A percentile compares a stretch with the other conserved stretches of the same genome.
Conservation (phyloP, 2,888 invertebrate species). For the Capitulum mitella region DNA sequence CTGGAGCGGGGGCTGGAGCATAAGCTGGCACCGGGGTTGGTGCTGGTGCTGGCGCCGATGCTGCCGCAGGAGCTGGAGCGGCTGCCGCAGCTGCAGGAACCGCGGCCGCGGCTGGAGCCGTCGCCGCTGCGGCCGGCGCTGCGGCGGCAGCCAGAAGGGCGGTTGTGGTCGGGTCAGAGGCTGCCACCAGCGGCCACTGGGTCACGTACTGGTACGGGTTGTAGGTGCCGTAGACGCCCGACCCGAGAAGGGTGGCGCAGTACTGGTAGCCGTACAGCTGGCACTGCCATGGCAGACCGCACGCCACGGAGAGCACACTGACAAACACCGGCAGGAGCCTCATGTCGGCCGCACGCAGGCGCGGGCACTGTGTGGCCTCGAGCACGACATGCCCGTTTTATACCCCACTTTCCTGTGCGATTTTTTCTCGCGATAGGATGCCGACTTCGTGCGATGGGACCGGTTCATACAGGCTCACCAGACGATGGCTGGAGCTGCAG, state of each 20-base stretch:
- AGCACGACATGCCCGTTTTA: slow-evolving; percentile 42
- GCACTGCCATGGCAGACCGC: neutral
- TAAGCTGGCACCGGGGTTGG: too few species aligned
- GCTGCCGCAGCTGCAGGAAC: neutral
- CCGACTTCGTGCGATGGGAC: slow-evolving; percentile 22
- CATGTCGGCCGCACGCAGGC: slow-evolving; percentile 42
- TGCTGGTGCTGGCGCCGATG: neutral
- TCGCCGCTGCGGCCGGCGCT: too few species aligned
- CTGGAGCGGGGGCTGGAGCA: neutral
- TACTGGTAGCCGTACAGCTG: neutral
- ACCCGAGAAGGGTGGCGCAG: neutral
- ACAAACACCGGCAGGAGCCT: neutral
- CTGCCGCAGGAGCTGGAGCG: neutral
- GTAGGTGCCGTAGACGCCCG: neutral
- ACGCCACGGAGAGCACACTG: neutral
- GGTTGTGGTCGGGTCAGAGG: neutral
- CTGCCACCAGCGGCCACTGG: neutral
- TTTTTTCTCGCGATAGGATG: slow-evolving; percentile 31
- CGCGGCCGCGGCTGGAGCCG: neutral
- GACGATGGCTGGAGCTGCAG: too few species aligned
- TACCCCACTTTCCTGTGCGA: slow-evolving; percentile 31
- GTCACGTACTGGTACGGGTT: neutral
- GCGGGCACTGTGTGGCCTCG: slow-evolving; percentile 46
- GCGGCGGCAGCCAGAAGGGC: too few species aligned
- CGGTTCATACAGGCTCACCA: too few species aligned